Base-by-base conservation (phyloP, 2,888 invertebrate species). In the Bedellia somnulentella region DNA sequence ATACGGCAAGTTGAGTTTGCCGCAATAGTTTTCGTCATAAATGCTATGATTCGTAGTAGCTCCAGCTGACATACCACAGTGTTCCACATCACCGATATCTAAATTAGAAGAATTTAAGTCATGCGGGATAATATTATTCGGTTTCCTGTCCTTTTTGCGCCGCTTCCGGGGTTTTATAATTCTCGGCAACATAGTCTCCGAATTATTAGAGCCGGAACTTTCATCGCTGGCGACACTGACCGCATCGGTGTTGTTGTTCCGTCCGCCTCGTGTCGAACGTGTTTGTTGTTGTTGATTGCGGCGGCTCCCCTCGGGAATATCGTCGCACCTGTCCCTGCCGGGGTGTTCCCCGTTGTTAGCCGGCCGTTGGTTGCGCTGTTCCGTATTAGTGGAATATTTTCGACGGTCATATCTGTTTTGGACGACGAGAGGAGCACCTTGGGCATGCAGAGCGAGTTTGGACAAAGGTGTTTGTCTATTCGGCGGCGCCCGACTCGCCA, bases 111-210 rank as follows among this genome's bases (percentile, higher is more conserved):
- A 45, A 33, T 64, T 49, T 50, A 73, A 56, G 44, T 75, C 75
- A 40, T 75, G 75, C 39, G 68, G 55, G 44, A 54, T 54, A 32
- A 77, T 75, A 44, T 73, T 79, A 40, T 79, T 71, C 18, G 89
- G 87, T 63, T 90, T 89, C 43, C 90, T 79, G 56, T 92, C 92
- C 64, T 92, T 93, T 83, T 92, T 93, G 54, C 92, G 83, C 30
- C 93, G 81, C 57, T 93, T 93, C 29, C 93, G 77, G 4, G 92
- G 92, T 59, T 93, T 93, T 47, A 93, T 92, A 39, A 93, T 91
- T 44, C 93, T 80, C 39, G 92, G 92, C 50, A 92, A 68, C 66
- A 87, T 87, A 40, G 86, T 87, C 52, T 89, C 89, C 6, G 85
- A 76, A 47, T 77, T 75, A 25, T 64, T 68, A 25, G 76, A 77